These are phyloP conservation scores for Sebastes trivittatus DNA, from an alignment of 2,797 vertebrate species.

Conservation along the genomic window DNA sequence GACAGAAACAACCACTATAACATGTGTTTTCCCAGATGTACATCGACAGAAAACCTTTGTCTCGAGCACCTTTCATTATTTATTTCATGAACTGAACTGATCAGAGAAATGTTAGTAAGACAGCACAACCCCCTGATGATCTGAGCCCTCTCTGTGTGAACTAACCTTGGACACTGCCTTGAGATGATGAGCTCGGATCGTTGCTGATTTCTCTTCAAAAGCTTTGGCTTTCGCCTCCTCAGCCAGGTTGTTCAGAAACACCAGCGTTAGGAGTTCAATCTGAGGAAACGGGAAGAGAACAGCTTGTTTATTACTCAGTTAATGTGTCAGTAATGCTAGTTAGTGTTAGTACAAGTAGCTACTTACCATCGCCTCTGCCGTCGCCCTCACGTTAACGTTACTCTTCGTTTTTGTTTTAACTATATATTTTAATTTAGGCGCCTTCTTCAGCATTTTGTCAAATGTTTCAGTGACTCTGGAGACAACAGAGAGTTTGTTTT, in stretches of 20 bases:
- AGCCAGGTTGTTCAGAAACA: slow-evolving; percentile 89
- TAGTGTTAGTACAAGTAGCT: no score
- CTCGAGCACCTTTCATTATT: not conserved
- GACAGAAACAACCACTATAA: not conserved
- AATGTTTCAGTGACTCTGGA: not conserved
- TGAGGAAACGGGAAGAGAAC: slow-evolving; percentile 57
- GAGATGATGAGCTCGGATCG: slow-evolving; percentile 86
- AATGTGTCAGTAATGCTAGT: not conserved
- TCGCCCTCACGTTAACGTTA: slow-evolving; percentile 41
- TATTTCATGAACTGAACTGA: not conserved
- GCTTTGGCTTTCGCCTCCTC: slow-evolving; percentile 89
- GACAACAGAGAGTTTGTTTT: slow-evolving; percentile 10
- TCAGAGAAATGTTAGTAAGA: no score
- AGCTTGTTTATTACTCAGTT: not conserved
- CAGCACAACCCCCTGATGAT: no score
- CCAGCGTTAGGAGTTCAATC: slow-evolving; percentile 88
- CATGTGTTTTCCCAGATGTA: not conserved
- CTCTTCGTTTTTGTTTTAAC: slow-evolving; percentile 59
- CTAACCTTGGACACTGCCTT: slow-evolving; percentile 82
- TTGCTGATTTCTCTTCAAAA: slow-evolving; percentile 85
- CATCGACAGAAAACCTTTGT: not conserved
- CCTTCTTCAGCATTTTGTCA: slow-evolving; percentile 63
- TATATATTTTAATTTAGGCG: slow-evolving; percentile 55
- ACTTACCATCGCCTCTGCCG: slow-evolving; percentile 74
- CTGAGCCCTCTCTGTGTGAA: not conserved